Evolutionary conservation across 2,888 invertebrate genomes (phyloP).

Genomic region (Willowsia nigromaculata): DNA sequence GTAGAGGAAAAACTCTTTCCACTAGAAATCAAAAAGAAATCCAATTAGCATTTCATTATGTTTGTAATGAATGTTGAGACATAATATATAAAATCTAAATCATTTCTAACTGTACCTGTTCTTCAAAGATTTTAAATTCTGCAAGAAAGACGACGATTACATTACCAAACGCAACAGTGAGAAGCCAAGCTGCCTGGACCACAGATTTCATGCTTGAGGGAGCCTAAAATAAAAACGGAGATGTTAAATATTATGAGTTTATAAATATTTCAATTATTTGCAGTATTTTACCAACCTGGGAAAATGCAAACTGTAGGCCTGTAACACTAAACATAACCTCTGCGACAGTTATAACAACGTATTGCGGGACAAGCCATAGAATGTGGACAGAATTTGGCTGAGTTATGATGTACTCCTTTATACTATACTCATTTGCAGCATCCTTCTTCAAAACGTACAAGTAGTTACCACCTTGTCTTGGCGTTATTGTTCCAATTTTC

Average conservation of each 20-base stretch:
- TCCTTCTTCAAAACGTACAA: constrained; percentile 82
- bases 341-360: constrained; percentile 94
- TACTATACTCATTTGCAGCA: constrained; percentile 80
- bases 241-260: constrained; percentile 70
- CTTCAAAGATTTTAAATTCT: constrained; percentile 80
- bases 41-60: constrained; percentile 20
- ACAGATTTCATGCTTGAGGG: constrained; percentile 84
- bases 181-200: constrained; percentile 83
- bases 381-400: constrained; percentile 86
- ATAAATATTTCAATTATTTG: background rate
- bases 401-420: constrained; percentile 84
- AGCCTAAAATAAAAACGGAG: constrained; percentile 80
- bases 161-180: constrained; percentile 84
- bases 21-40: constrained; percentile 82
- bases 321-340: constrained; percentile 98
- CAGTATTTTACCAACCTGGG: constrained; percentile 83
- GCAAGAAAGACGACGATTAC: constrained; percentile 83
- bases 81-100: too few species aligned
- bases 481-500: constrained; percentile 79
- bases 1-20: constrained; percentile 88
- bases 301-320: constrained; percentile 96
- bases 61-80: too few species aligned
- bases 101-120: constrained; percentile 81
- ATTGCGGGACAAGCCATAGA: constrained; percentile 93
- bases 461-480: constrained; percentile 83